phyloP scores from a whole-genome alignment of 2,797 vertebrate species.

The Falco rusticolus region DNA sequence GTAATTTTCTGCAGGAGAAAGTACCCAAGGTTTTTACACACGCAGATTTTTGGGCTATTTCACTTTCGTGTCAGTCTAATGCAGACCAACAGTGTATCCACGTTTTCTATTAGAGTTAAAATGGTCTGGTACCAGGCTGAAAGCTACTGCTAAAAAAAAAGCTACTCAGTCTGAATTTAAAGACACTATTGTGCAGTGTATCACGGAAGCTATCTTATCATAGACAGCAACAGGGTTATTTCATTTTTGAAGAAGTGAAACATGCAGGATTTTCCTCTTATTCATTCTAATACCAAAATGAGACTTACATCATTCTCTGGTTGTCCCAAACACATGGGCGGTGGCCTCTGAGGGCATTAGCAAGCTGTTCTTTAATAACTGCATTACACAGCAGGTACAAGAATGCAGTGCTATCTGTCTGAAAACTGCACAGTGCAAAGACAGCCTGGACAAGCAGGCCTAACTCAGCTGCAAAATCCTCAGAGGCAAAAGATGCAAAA shows the following conservation, averaged over 20 bases:
- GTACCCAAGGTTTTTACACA: neutral
- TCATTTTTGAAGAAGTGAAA: neutral
- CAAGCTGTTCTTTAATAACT: neutral
- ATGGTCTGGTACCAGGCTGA: neutral
- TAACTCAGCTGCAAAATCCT: neutral
- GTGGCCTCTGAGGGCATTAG: neutral
- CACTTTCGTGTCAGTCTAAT: neutral
- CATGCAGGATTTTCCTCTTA: neutral
- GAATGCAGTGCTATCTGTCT: neutral
- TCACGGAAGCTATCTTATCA: neutral
- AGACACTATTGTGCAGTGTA: neutral
- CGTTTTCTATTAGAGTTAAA: neutral
- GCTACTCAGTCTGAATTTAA: neutral
- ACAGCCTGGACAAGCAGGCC: neutral
- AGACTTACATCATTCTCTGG: neutral
- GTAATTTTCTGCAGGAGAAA: neutral
- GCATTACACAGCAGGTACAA: neutral
- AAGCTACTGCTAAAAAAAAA: neutral
- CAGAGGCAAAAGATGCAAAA: neutral
- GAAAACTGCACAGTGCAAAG: neutral
- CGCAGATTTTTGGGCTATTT: neutral
- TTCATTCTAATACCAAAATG: neutral
- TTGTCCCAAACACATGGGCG: neutral
- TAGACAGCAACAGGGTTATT: neutral
- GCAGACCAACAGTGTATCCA: accelerated